phyloP scores from a whole-genome alignment of 2,113 vertebrate genomes.

The Scophthalmus maximus region DNA sequence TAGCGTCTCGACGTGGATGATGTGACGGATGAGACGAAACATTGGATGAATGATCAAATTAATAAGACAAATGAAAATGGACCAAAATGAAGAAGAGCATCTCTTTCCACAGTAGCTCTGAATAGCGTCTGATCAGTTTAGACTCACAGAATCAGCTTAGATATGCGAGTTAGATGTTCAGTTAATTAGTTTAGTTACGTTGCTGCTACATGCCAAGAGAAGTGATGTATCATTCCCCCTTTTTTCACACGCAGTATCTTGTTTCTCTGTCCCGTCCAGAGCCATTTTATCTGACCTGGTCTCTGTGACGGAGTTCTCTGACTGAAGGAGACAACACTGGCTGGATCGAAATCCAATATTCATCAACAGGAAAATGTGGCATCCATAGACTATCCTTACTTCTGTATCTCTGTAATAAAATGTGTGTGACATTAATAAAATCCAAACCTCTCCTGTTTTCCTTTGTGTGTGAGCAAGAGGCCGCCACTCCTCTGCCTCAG shows the following conservation, averaged over 20 bases:
- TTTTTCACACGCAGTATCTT: background rate
- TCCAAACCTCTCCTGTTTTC: background rate
- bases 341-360: background rate
- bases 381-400: constrained; percentile 1
- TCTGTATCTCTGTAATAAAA: constrained; percentile 38
- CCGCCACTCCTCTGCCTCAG: background rate
- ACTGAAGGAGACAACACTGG: constrained; percentile 28
- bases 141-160: too few species aligned
- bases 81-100: background rate
- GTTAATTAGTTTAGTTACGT: background rate
- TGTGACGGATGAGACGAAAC: background rate
- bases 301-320: constrained; percentile 32
- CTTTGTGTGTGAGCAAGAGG: constrained; percentile 22
- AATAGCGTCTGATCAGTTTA: too few species aligned
- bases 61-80: too few species aligned
- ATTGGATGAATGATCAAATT: too few species aligned
- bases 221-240: background rate
- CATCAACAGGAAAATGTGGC: background rate
- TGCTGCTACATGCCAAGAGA: background rate
- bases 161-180: background rate
- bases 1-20: background rate
- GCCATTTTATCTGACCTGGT: constrained; percentile 68
- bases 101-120: too few species aligned
- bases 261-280: constrained; percentile 55
- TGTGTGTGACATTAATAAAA: background rate